Base-by-base conservation (phyloP, 2,888 invertebrate genomes). In the Cactoblastis cactorum region DNA sequence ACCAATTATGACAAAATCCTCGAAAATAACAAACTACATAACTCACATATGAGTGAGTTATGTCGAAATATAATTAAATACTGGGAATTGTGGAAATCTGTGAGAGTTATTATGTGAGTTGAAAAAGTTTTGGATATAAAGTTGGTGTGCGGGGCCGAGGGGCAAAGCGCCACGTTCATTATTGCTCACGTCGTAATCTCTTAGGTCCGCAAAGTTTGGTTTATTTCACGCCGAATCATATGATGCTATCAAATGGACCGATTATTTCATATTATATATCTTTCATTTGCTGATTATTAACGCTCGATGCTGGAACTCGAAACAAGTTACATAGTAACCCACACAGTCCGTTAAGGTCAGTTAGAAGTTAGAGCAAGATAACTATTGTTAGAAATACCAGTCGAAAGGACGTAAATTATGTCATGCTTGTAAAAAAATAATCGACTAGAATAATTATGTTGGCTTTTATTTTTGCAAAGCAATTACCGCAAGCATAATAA, bases 61-160 rank as follows among this genome's bases (percentile, higher is more conserved):
- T 28, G 28, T 12, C n/a, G 12, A 33, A 33, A 33, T 33, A 12
- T 33, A 33, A 33, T 33, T 33, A 39, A 39, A 39, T 39, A 8
- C 22, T 39, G 12, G n/a, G 5, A 39, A 39, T 5, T 12, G 6
- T 5, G n/a, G 39, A 5, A 32, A 45, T 45, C 18, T 14, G 33
- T 19, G 49, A 55, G 55, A 53, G 56, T 56, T 58, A 58, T 56
- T 58, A 56, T 51, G 51, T 41, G 54, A 32, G 45, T 56, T 50
- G 50, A 45, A 51, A 55, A 55, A 55, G 51, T 53, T 55, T 15
- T 18, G 48, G 41, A 35, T 35, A 49, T 47, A 19, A 51, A 50
- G 52, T 50, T 48, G 33, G 51, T 39, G 48, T 9, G 52, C 32
- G 50, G 14, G 47, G 38, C 8, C 17, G 15, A 8, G 28, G n/a